Base-by-base conservation (phyloP, 1,140 invertebrate species). In the Arion vulgaris region DNA sequence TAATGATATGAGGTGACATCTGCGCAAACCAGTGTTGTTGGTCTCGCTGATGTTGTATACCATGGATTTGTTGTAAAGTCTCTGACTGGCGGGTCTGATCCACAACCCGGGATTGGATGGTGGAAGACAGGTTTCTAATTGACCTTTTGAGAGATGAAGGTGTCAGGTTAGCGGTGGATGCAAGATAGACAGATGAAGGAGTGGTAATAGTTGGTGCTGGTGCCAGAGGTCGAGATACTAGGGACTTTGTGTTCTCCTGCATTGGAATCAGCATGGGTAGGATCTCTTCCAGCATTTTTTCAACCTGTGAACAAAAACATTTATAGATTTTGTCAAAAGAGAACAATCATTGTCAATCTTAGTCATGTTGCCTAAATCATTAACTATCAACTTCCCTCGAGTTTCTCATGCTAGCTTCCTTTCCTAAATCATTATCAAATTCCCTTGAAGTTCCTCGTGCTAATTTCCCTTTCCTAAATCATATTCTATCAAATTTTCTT, bases 221-320 rank as follows among this genome's bases (percentile, higher is more conserved):
- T 9, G 39, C 78, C 39, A 80, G 45, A 28, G 68, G 66, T 23
- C 51, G 36, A 28, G 78, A 80, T 2, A 28, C 36, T 17, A 57
- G 41, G 57, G 68, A 23, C 28, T 73, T 81, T 49, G 45, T 73
- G 23, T 23, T 41, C 32, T 80, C 78, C 23, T 80, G 62, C 0
- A 53, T 62, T 74, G 75, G 77, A 53, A 85, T 72, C 69, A 85
- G 49, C 7, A 82, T 51, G 41, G 72, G 81, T 19, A 85, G 72
- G 23, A 85, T 75, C 49, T 81, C 81, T 28, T 85, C 84, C 53
- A 85, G 49, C 36, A 79, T 82, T 49, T 80, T 81, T 36, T 85
- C 84, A 11, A 85, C 81, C 84, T 85, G 71, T 5, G 36, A 36
- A 80, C 36, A 81, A 62, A 45, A 72, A 45, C 5, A 45, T 45